Conservation (phyloP, 2,888 invertebrate genomes). For the Myopa tessellatipennis region DNA sequence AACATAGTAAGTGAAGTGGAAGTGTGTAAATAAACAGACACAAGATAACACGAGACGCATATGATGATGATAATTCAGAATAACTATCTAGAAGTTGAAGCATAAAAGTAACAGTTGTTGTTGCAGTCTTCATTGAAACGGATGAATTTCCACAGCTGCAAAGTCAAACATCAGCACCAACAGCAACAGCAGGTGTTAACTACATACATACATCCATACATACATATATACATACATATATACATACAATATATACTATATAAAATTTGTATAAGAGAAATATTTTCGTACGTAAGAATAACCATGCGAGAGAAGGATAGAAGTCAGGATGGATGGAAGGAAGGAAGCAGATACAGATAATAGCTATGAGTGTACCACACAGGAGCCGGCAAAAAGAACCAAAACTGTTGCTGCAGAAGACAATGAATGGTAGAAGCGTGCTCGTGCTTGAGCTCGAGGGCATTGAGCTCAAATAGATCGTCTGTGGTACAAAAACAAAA, state of each 20-base stretch:
- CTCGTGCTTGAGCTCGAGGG: too few relatives aligned
- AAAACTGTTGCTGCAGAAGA: too few relatives aligned
- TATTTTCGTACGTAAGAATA: background rate
- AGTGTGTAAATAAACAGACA: slow-evolving; percentile 19
- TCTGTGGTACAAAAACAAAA: too few relatives aligned
- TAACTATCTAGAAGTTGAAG: background rate
- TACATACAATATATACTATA: too few relatives aligned
- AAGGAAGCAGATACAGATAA: background rate
- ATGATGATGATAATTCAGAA: background rate
- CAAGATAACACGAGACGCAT: background rate
- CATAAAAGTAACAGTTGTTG: slow-evolving; percentile 24
- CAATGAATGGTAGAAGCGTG: too few relatives aligned
- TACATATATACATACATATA: too few relatives aligned
- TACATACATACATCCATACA: background rate
- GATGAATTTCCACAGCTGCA: background rate
- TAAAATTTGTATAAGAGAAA: too few relatives aligned
- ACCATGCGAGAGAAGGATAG: background rate
- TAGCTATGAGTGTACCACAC: background rate
- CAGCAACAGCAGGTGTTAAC: slow-evolving; percentile 40
- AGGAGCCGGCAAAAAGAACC: too few relatives aligned
- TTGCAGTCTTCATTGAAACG: background rate
- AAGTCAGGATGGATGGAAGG: background rate
- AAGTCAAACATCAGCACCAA: background rate
- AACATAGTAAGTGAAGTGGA: background rate
- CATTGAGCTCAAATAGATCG: too few relatives aligned